Evolutionary conservation across 2,797 vertebrate genomes (phyloP), one percentile per base, ranked within the genome.

Genomic region (Cirrhinus mrigala): DNA sequence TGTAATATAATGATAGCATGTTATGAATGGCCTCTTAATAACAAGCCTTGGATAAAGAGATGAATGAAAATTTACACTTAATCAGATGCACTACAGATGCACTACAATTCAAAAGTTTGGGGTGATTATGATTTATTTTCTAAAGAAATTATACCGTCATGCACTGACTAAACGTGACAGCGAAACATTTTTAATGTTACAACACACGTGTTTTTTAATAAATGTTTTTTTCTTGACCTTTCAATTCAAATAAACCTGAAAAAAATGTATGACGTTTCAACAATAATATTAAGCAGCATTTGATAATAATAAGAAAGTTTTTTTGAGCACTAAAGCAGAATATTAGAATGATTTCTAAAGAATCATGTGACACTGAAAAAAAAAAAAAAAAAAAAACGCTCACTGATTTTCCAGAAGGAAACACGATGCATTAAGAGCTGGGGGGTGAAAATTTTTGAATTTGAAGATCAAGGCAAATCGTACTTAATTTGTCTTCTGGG

Each of bases 1-100:
- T 76, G 79, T 87, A 85, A 83, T 81, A 85, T 71, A 54, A 78
- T 85, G 80, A 89, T 75, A 81, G 82, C 52, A 76, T 79, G 69
- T 80, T 82, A 83, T 88, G 48, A 87, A 89, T 86, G 62, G 71
- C 37, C 50, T 33, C 24, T 46, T 84, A 78, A 84, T 69, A 84
- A 58, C 37, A 77, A 58, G 12, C 16, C 58, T 56, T 77, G 27
- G 37, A 64, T 71, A 82, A 73, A 73, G 58, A 75, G 46, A 66
- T 76, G 60, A 40, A 68, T 52, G 16, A 24, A 66, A 77, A 79
- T 60, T 1, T 16, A 70, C 24, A 15, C 20, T 6, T 75, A 33
- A 27, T 50, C 27, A 60, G 46, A 75, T 66, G 14, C 4, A 27
- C n/a, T 33, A 22, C 27, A 60, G 46, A 75, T 66, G 14, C 4